A percentile compares a stretch with the other conserved stretches of the same genome.
phyloP scores from a whole-genome alignment of 2,113 vertebrate species.

The Isichthys henryi region DNA sequence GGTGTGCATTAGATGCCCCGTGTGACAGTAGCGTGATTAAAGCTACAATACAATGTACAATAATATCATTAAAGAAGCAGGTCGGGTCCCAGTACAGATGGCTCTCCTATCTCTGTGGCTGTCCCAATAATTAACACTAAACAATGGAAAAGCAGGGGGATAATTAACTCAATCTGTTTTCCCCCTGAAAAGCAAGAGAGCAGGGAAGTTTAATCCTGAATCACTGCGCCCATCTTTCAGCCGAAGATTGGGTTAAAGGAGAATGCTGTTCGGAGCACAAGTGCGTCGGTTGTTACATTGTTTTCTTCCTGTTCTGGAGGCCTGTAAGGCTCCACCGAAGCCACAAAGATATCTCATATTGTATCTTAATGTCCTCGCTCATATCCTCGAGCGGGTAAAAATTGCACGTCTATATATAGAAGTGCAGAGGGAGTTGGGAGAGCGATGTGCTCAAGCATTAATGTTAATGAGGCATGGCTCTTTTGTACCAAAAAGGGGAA shows the following conservation, averaged over 20 bases:
- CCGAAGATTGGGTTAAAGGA: neutral
- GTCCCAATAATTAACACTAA: conserved; percentile 10
- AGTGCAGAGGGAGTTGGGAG: conserved; percentile 50
- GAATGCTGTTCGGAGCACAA: neutral
- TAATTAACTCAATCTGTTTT: conserved; percentile 33
- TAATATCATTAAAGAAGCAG: neutral
- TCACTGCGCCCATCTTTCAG: conserved; percentile 11
- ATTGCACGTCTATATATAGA: conserved; percentile 69
- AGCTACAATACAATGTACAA: neutral
- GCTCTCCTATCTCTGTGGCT: neutral
- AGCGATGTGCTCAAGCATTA: conserved; percentile 60
- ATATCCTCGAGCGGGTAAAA: conserved; percentile 65
- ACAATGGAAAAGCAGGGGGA: conserved; percentile 1
- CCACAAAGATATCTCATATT: conserved; percentile 53
- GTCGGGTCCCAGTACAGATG: neutral
- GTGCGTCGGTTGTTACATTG: neutral
- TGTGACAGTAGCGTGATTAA: neutral
- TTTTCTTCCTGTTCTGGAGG: conserved; percentile 42
- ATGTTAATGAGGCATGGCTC: conserved; percentile 65
- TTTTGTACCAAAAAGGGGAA: conserved; percentile 30
- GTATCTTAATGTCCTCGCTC: conserved; percentile 57
- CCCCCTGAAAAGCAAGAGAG: neutral
- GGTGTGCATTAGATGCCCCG: neutral
- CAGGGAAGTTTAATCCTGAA: neutral
- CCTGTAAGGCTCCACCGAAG: conserved; percentile 53